A percentile compares a stretch with the other conserved stretches of the same genome.
phyloP scores from a whole-genome alignment of 2,888 invertebrate genomes.

The Eupeodes luniger region DNA sequence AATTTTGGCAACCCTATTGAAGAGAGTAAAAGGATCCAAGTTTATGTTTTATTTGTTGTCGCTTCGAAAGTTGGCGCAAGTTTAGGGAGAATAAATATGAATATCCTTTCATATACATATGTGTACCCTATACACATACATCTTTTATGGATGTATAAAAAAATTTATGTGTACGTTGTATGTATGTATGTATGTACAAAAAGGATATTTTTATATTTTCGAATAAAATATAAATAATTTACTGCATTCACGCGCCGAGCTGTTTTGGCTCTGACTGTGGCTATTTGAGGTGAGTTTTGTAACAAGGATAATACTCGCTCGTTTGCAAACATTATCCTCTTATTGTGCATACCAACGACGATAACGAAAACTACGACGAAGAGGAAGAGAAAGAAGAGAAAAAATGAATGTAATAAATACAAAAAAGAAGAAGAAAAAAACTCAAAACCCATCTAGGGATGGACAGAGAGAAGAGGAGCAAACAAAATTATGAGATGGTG shows the following conservation, averaged over 20 bases:
- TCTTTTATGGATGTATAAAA: not conserved
- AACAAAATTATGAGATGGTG: conserved; percentile 61
- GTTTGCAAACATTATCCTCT: conserved; percentile 61
- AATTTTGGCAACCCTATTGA: not conserved
- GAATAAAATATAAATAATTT: conserved; percentile 70
- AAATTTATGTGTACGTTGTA: conserved; percentile 8
- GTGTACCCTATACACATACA: no score
- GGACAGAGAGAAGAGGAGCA: conserved; percentile 54
- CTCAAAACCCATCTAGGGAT: conserved; percentile 46
- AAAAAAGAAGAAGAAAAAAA: conserved; percentile 16
- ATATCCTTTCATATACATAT: conserved; percentile 17
- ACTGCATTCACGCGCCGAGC: conserved; percentile 58
- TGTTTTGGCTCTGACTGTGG: conserved; percentile 19
- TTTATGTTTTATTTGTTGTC: not conserved
- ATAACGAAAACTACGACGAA: not conserved
- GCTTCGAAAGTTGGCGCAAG: conserved; percentile 46
- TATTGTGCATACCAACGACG: conserved; percentile 14
- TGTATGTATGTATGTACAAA: conserved; percentile 14
- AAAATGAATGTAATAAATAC: not conserved
- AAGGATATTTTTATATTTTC: conserved; percentile 60
- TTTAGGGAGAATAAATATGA: conserved; percentile 40
- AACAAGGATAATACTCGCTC: conserved; percentile 61
- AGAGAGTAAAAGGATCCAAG: conserved; percentile 30
- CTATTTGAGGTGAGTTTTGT: conserved; percentile 44
- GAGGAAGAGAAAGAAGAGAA: not conserved